Conservation (phyloP, 1,140 invertebrate species). For the Geopemphigus sp. region DNA sequence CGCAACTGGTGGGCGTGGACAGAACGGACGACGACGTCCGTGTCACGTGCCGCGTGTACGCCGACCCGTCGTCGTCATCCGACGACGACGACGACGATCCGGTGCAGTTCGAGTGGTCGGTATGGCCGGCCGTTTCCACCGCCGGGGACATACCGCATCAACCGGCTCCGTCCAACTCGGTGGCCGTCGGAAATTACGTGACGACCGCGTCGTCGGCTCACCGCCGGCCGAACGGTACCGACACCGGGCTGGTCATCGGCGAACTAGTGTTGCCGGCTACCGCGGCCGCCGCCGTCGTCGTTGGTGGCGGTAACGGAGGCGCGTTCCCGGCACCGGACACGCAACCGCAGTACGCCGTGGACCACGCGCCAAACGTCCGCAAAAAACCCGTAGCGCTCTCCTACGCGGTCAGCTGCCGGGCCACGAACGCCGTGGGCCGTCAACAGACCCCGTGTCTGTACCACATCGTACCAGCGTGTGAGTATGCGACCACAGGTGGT, state of each 20-base stretch:
- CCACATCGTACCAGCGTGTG: constrained; percentile 16
- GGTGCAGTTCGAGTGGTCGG: constrained; percentile 29
- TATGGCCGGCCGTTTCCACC: constrained; percentile 1
- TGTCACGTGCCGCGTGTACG: background rate
- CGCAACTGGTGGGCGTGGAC: constrained; percentile 21
- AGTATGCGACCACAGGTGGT: too few species aligned
- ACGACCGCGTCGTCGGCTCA: constrained; percentile 20
- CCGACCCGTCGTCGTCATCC: constrained; percentile 34
- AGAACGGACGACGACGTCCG: background rate
- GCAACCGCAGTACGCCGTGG: background rate
- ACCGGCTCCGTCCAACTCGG: background rate
- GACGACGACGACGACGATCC: too few species aligned
- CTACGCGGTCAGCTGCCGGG: constrained; percentile 32
- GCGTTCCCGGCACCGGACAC: background rate
- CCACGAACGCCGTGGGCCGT: constrained; percentile 22
- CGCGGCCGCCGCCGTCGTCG: background rate
- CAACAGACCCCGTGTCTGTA: constrained; percentile 8
- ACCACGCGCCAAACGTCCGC: background rate
- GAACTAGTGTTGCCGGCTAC: background rate
- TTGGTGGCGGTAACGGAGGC: background rate
- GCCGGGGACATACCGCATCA: background rate
- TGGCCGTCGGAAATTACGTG: constrained; percentile 10
- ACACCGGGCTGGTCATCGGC: background rate
- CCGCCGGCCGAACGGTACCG: background rate
- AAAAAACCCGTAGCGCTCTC: background rate